A percentile compares a stretch with the other conserved stretches of the same genome.
These are phyloP conservation scores for Sericinus montela DNA, from an alignment of 2,888 invertebrate species.

Conservation along the genomic window DNA sequence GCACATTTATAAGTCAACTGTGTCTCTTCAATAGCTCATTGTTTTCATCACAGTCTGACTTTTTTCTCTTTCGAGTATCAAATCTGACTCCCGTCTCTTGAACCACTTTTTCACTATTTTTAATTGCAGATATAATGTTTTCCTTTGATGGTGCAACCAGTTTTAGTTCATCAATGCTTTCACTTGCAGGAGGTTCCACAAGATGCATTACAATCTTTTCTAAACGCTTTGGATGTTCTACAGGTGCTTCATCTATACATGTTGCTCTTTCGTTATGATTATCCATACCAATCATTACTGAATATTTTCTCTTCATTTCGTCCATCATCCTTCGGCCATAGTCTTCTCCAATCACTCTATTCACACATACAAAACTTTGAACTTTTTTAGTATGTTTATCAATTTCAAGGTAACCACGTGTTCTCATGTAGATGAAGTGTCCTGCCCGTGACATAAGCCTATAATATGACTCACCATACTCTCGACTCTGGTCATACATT, in stretches of 20 bases:
- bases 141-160: slow-evolving; percentile 68
- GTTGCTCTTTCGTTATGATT: slow-evolving; percentile 46
- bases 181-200: slow-evolving; percentile 55
- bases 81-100: slow-evolving; percentile 65
- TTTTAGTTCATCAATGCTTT: slow-evolving; percentile 57
- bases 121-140: slow-evolving; percentile 67
- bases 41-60: slow-evolving; percentile 44
- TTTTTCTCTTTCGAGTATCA: slow-evolving; percentile 64
- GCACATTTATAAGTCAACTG: slow-evolving; percentile 28
- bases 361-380: slow-evolving; percentile 92
- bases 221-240: slow-evolving; percentile 85
- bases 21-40: slow-evolving; percentile 56
- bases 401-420: slow-evolving; percentile 90
- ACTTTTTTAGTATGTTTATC: slow-evolving; percentile 87
- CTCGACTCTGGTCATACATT: slow-evolving; percentile 92
- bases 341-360: slow-evolving; percentile 87
- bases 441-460: slow-evolving; percentile 89
- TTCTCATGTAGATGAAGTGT: slow-evolving; percentile 90
- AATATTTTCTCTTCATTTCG: slow-evolving; percentile 89
- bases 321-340: slow-evolving; percentile 85
- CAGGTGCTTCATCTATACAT: slow-evolving; percentile 61
- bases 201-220: slow-evolving; percentile 86
- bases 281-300: slow-evolving; percentile 81
- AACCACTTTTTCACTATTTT: slow-evolving; percentile 68
- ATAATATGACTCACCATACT: slow-evolving; percentile 92